Base-by-base conservation (phyloP, 2,797 vertebrate genomes). In the Hydrolagus colliei region DNA sequence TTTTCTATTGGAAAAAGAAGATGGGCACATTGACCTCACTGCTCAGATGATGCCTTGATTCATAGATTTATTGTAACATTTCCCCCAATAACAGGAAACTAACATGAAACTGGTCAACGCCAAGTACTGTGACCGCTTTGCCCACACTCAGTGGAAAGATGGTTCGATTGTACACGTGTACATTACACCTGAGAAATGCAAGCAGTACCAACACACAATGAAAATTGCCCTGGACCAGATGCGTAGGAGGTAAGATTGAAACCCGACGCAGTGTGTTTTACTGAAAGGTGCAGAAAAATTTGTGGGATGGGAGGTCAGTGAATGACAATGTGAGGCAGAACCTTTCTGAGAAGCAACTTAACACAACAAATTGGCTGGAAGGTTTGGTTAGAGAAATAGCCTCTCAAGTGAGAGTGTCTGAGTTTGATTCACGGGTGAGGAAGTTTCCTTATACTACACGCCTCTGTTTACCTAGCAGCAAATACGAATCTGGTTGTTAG, bases 101-200 rank as follows among this genome's bases (percentile, higher is more conserved):
- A 92, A 90, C 13, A 92, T 86, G 87, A 95, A 94, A 86, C 85
- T 90, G 86, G 87, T 95, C 87, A 88, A 95, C 79, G 94, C 94
- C 59, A 95, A 94, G 88, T 96, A 96, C 86, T 95, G 95, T 84
- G 89, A 89, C 84, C 91, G 87, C 35, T 95, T 96, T 90, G 87
- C 92, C 62, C 92, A 93, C 4, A 88, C 91, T 32, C 87, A 89
- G 63, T 95, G 95, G 94, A 94, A 93, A 88, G 93, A 95, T 87
- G 94, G 93, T 68, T 93, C 91, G 80, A 87, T 93, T 67, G 92
- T 94, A 79, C 95, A 96, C 0, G 61, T 95, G 1, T 91, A 91
- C 72, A 89, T 95, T 35, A 91, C 91, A 86, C 88, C 90, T 82
- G 92, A 93, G 86, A 94, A 92, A 77, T 94, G 76, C 87, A 92